These are phyloP conservation scores for Podabrus alpinus DNA, from an alignment of 2,888 invertebrate species.

Conservation along the genomic window DNA sequence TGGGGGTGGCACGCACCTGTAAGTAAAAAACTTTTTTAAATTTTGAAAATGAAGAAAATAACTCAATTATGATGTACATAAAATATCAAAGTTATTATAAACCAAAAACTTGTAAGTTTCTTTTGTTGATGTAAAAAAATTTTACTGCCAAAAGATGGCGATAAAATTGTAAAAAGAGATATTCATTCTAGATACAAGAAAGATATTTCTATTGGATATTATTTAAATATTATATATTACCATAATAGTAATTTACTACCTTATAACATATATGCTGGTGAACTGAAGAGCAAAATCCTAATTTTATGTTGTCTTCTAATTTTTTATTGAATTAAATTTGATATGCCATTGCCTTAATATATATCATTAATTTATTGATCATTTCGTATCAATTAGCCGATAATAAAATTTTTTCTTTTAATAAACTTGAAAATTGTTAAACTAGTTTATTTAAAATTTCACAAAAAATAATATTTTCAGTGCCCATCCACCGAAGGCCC, in stretches of 20 bases:
- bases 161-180: not conserved
- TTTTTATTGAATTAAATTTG: not conserved
- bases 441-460: not conserved
- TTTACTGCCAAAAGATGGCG: not conserved
- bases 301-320: not conserved
- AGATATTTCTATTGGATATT: not conserved
- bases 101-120: not conserved
- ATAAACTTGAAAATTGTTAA: no score
- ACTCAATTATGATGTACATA: not conserved
- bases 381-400: not conserved
- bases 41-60: not conserved
- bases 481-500: conserved; percentile 36
- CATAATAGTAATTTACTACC: no score
- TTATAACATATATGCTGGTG: no score
- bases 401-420: not conserved
- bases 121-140: not conserved
- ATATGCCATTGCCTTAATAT: not conserved
- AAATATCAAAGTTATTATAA: not conserved
- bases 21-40: conserved; percentile 29
- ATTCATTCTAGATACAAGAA: not conserved
- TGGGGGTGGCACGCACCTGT: conserved; percentile 55
- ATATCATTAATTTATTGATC: not conserved
- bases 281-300: not conserved
- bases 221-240: not conserved
- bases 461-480: conserved; percentile 25